phyloP scores from a whole-genome alignment of 2,113 vertebrate species.

The Rhodinocichla rosea region DNA sequence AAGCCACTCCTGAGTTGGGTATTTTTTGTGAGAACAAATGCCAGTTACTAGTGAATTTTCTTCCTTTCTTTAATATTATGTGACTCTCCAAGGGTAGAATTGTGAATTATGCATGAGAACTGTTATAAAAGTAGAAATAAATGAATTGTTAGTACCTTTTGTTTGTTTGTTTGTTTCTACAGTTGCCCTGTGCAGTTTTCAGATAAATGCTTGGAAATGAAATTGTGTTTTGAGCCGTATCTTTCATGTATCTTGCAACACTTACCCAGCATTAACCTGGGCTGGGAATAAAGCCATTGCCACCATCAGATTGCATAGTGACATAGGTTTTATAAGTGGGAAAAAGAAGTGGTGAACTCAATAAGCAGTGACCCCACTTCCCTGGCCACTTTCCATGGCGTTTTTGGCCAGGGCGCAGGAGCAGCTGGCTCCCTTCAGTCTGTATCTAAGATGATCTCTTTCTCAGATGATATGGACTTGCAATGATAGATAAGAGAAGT shows the following conservation, averaged over 20 bases:
- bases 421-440: conserved; percentile 32
- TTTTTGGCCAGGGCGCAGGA: background rate
- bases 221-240: background rate
- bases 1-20: background rate
- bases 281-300: background rate
- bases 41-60: background rate
- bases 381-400: background rate
- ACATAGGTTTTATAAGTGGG: background rate
- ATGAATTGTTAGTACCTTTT: background rate
- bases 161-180: background rate
- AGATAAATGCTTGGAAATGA: background rate
- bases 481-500: background rate
- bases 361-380: background rate
- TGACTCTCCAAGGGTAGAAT: background rate
- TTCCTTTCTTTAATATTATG: background rate
- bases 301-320: background rate
- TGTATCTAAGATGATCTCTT: conserved; percentile 36
- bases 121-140: background rate
- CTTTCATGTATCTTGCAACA: background rate
- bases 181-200: background rate
- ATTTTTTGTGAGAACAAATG: background rate
- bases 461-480: background rate
- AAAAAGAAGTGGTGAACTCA: background rate
- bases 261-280: background rate
- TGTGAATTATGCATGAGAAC: background rate